Conservation (phyloP, 2,797 vertebrate genomes). For the Chiroxiphia lanceolata region DNA sequence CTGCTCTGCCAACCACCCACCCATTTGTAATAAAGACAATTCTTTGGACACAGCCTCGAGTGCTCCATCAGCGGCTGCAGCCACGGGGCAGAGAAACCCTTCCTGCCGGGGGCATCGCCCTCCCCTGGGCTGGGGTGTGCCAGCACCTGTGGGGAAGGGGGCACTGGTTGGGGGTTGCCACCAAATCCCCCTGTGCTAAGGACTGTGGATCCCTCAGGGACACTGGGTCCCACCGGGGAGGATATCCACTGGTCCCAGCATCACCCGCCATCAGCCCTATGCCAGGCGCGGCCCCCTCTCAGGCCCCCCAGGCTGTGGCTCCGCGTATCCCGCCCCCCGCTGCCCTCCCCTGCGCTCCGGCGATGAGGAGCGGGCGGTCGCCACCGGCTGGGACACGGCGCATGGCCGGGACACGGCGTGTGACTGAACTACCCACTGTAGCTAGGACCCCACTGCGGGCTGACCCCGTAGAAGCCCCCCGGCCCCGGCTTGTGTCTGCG, state of each 20-base stretch:
- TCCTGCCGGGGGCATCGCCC: rapidly evolving
- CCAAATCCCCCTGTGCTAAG: background rate
- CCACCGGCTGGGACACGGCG: background rate
- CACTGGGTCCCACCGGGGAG: background rate
- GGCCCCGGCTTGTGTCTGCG: background rate
- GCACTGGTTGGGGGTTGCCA: background rate
- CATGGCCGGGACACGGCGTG: background rate
- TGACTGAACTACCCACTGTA: background rate
- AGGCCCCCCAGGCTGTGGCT: too few relatives aligned
- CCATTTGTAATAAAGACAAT: conserved; percentile 50
- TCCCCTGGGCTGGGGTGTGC: rapidly evolving
- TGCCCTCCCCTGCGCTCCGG: background rate
- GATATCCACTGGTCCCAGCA: background rate
- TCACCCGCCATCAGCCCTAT: rapidly evolving
- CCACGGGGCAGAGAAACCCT: rapidly evolving
- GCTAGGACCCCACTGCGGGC: background rate
- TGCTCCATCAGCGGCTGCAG: background rate
- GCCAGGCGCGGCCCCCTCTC: rapidly evolving
- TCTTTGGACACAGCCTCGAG: background rate
- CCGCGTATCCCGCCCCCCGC: background rate
- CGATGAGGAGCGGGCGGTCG: background rate
- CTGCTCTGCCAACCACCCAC: background rate
- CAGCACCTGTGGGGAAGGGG: background rate
- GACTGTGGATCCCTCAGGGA: background rate
- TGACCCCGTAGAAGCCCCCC: background rate